Base-by-base conservation (phyloP, 2,113 vertebrate genomes). In the Leptobrachium ailaonicum region DNA sequence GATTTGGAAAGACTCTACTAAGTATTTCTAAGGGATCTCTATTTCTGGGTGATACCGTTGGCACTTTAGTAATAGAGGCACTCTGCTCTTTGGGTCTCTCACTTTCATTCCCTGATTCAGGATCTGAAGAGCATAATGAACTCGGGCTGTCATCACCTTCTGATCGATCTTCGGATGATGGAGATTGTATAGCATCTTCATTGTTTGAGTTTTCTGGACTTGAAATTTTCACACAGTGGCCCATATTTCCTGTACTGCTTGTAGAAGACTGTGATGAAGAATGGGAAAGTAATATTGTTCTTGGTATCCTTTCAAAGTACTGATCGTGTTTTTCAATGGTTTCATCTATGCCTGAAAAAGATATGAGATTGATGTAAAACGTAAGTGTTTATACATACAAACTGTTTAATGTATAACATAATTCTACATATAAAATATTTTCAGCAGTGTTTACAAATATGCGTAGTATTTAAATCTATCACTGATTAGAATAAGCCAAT, bases 31-130 rank as follows among this genome's bases (percentile, higher is more conserved):
- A 88, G 73, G 95, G 94, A 71, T 95, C 92, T 44, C 91, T 92
- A 6, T 90, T 82, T 71, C 85, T 88, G 3, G 86, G 75, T 41
- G 86, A 71, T 20, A 74, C 53, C 9, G 73, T 54, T 9, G 86
- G 53, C 8, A 82, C 80, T 4, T 69, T 69, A 53, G 64, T 62
- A 62, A 79, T 87, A 47, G 81, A n/a, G 1, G 71, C 69, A 9
- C 54, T 62, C n/a, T 84, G 83, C 50, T 91, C 90, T 76, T 85
- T 93, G 40, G 82, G 83, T 83, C 91, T 95, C 53, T 95, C 95
- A 1, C 87, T 93, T 83, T 96, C 95, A 67, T 91, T 94, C 80
- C 94, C 94, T 0, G 95, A 96, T 86, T 96, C 95, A 43, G 89
- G 84, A 69, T 95, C 95, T 3, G 94, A 96, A 60, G 75, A 60